Conservation (phyloP, 37 sponge, comb jelly and placozoan genomes). For the Eunapius fragilis region DNA sequence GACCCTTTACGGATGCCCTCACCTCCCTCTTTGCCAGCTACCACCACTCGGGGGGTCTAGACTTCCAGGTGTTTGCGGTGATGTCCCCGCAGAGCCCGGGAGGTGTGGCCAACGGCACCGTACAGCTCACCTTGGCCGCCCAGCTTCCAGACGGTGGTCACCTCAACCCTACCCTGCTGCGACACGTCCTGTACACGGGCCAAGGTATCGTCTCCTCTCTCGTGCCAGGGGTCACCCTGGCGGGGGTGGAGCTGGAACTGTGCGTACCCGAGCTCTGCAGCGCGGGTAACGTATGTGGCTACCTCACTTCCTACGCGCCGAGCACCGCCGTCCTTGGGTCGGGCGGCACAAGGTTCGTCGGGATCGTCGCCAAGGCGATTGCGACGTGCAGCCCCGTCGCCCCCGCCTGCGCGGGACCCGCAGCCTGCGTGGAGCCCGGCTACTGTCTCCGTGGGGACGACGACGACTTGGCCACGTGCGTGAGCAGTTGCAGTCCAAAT, state of each 20-base stretch:
- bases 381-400: not conserved
- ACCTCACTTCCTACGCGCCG: constrained; percentile 2
- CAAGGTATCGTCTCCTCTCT: constrained; percentile 8
- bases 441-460: constrained; percentile 25
- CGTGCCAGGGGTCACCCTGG: not conserved
- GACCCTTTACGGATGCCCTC: not conserved
- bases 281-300: constrained; percentile 23
- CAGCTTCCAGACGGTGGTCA: constrained; percentile 3
- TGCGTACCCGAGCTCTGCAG: constrained; percentile 59
- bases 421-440: constrained; percentile 27
- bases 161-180: constrained; percentile 35
- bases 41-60: not conserved
- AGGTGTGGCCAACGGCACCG: not conserved
- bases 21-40: not conserved
- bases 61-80: constrained; percentile 28
- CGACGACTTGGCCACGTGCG: constrained; percentile 11
- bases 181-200: constrained; percentile 54
- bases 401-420: not conserved
- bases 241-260: constrained; percentile 45
- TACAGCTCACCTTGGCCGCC: constrained; percentile 33
- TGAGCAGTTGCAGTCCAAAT: constrained; percentile 47
- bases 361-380: constrained; percentile 1
- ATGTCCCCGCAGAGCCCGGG: not conserved
- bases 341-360: not conserved
- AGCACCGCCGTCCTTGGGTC: constrained; percentile 10